A percentile compares a stretch with the other conserved stretches of the same genome.
Evolutionary conservation across 2,888 invertebrate species (phyloP).

Genomic region (Taenaris catops): DNA sequence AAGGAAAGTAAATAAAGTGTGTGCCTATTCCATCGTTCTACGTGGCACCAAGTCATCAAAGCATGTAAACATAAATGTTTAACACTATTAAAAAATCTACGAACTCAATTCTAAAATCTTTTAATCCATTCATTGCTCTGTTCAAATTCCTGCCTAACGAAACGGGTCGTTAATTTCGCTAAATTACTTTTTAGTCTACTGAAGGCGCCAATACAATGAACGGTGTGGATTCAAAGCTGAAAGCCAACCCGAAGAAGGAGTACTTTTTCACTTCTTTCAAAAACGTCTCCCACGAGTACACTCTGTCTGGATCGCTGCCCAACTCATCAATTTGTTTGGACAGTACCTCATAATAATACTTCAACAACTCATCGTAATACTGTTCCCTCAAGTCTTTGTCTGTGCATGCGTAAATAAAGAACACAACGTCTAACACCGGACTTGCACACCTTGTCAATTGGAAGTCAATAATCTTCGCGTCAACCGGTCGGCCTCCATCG

Average conservation of each 20-base stretch:
- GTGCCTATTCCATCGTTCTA: too few relatives aligned
- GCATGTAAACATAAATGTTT: too few relatives aligned
- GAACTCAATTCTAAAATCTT: too few relatives aligned
- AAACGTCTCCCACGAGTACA: constrained; percentile 75
- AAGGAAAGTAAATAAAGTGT: too few relatives aligned
- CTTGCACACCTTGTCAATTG: constrained; percentile 81
- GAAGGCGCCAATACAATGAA: constrained; percentile 74
- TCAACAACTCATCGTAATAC: constrained; percentile 80
- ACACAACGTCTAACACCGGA: constrained; percentile 79
- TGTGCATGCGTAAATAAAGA: constrained; percentile 80
- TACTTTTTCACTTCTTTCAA: constrained; percentile 77
- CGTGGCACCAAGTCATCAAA: too few relatives aligned
- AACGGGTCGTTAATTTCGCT: constrained; percentile 48
- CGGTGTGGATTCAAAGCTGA: constrained; percentile 81
- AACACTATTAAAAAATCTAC: too few relatives aligned
- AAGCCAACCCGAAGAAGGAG: constrained; percentile 77
- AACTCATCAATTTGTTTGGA: constrained; percentile 72
- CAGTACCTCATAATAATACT: constrained; percentile 81
- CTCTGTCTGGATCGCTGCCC: constrained; percentile 77
- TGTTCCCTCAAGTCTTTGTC: constrained; percentile 73
- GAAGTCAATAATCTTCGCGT: constrained; percentile 84
- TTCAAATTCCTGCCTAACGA: constrained; percentile 42
- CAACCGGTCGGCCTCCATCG: constrained; percentile 35
- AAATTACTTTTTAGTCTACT: constrained; percentile 53
- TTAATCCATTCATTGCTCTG: constrained; percentile 7